Evolutionary conservation across 2,797 vertebrate species (phyloP).

Genomic region (Sebastes flavidus): DNA sequence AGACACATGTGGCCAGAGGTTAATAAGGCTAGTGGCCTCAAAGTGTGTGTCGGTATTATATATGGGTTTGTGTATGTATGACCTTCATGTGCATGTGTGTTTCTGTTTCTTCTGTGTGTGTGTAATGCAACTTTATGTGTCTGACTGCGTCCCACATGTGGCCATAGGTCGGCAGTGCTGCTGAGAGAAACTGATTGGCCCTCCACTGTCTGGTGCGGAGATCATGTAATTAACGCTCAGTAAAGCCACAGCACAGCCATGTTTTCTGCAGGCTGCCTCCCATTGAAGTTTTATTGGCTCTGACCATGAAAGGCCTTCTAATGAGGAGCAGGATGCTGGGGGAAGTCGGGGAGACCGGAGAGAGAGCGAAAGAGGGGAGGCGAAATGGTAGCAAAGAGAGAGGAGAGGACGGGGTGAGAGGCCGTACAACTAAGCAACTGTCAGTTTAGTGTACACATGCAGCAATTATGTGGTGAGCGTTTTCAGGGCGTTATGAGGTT

Average conservation of each 20-base stretch:
- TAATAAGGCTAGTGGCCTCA: slow-evolving; percentile 58
- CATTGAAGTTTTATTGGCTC: slow-evolving; percentile 83
- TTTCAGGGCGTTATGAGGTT: slow-evolving; percentile 44
- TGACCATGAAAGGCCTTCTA: slow-evolving; percentile 83
- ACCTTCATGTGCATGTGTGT: slow-evolving; percentile 34
- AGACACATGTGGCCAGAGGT: slow-evolving; percentile 65
- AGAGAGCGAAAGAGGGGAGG: slow-evolving; percentile 19
- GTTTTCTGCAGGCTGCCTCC: slow-evolving; percentile 74
- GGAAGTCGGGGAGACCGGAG: slow-evolving; percentile 57
- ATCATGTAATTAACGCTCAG: slow-evolving; percentile 76
- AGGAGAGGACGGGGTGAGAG: slow-evolving; percentile 52
- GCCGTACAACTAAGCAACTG: slow-evolving; percentile 31
- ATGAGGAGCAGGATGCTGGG: slow-evolving; percentile 80
- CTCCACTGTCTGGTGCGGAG: slow-evolving; percentile 65
- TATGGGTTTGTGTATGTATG: slow-evolving; percentile 41
- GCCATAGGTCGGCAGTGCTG: slow-evolving; percentile 59
- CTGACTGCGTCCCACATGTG: slow-evolving; percentile 69
- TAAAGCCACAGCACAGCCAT: slow-evolving; percentile 71
- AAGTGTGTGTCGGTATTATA: slow-evolving; percentile 40
- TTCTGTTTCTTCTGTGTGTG: slow-evolving; percentile 12
- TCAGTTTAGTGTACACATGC: slow-evolving; percentile 55
- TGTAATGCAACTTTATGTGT: slow-evolving; percentile 61
- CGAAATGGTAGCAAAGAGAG: slow-evolving; percentile 43
- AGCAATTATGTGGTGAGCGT: slow-evolving; percentile 60
- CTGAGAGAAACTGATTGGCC: slow-evolving; percentile 56